Evolutionary conservation across 30 jellyfish, hydroid and myxozoan species (phyloP).

Genomic region (Chrysaora quinquecirrha): DNA sequence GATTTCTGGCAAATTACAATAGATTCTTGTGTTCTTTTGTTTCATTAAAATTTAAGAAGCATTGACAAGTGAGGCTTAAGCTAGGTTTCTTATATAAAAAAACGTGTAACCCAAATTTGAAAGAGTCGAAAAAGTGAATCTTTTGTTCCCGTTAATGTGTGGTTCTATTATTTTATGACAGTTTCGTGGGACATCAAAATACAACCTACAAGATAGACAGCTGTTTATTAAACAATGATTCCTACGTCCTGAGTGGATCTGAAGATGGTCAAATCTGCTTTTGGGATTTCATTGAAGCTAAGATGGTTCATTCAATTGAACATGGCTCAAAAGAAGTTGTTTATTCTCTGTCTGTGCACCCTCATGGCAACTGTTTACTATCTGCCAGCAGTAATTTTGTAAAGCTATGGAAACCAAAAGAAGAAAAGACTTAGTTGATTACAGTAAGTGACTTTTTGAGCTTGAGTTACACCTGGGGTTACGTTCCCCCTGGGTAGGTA

Average conservation of each 20-base stretch:
- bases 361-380: constrained; percentile 57
- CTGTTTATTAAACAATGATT: constrained; percentile 72
- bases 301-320: constrained; percentile 53
- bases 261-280: constrained; percentile 85
- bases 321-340: constrained; percentile 79
- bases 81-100: too few relatives aligned
- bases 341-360: constrained; percentile 83
- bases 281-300: constrained; percentile 93
- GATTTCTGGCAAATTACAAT: too few relatives aligned
- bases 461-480: too few relatives aligned
- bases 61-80: too few relatives aligned
- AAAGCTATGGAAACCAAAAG: constrained; percentile 74
- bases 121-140: too few relatives aligned
- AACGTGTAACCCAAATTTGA: too few relatives aligned
- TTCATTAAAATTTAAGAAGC: too few relatives aligned
- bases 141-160: too few relatives aligned
- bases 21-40: too few relatives aligned
- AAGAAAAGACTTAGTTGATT: constrained; percentile 15
- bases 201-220: constrained; percentile 88
- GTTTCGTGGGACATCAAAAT: constrained; percentile 88
- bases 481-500: too few relatives aligned
- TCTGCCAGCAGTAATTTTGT: constrained; percentile 89
- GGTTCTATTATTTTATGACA: too few relatives aligned
- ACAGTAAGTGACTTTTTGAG: too few relatives aligned
- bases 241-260: constrained; percentile 90